Conservation (phyloP, 1,140 invertebrate species). For the Theocolax elegans region DNA sequence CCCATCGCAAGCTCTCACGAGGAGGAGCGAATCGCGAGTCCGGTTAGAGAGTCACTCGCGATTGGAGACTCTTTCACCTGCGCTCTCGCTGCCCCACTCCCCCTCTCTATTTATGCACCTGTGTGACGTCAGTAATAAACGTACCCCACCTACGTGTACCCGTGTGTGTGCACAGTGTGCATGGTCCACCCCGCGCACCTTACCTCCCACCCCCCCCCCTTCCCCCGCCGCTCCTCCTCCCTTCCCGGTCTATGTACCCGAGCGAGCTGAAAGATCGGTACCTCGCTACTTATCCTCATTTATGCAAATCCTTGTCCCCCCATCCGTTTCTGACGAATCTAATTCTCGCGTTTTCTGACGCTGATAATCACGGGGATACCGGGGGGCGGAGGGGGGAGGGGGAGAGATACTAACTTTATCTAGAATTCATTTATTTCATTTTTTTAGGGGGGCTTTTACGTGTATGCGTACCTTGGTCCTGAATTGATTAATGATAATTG, state of each 20-base stretch:
- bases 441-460: too few species aligned
- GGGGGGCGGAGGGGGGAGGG: neutral
- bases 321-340: neutral
- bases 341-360: neutral
- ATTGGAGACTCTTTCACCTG: conserved; percentile 61
- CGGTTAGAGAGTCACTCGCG: conserved; percentile 50
- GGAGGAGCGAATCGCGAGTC: conserved; percentile 59
- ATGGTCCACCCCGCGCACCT: neutral
- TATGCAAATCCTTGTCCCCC: neutral
- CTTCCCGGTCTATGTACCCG: too few species aligned
- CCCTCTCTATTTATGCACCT: conserved; percentile 58
- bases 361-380: too few species aligned
- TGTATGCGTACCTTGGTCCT: too few species aligned
- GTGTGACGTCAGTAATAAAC: conserved; percentile 58
- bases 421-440: too few species aligned
- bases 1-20: conserved; percentile 54
- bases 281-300: conserved; percentile 10
- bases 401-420: too few species aligned
- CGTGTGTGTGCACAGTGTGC: neutral
- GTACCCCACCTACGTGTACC: conserved; percentile 15
- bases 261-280: neutral
- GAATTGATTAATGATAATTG: too few species aligned
- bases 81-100: conserved; percentile 15
- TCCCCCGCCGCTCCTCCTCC: too few species aligned
- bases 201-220: neutral